Base-by-base conservation (phyloP, 2,113 vertebrate species). In the Argyrosomus japonicus region DNA sequence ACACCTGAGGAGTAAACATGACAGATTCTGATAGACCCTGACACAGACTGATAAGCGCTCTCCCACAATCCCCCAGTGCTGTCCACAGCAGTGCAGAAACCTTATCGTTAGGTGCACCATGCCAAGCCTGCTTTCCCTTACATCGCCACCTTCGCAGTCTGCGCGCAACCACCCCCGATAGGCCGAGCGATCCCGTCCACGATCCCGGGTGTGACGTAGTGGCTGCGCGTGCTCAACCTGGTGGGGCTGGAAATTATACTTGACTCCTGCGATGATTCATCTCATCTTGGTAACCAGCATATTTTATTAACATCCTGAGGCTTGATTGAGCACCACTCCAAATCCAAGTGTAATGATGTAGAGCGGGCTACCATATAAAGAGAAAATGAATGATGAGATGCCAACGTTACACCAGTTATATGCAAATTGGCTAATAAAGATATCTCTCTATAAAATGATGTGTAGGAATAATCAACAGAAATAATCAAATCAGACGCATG, bases 1-100 rank as follows among this genome's bases (percentile, higher is more conserved):
- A 83, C 85, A 91, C 89, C 90, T 91, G 87, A 92, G 89, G 89
- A 93, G 89, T 89, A 89, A 93, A 93, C 89, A 90, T 89, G 89
- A 90, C 88, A 87, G 90, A 88, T 84, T 85, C 89, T 91, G 91
- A 92, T 89, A 89, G 89, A 91, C 90, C 87, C 90, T 92, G 92
- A 94, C 89, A 63, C 61, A 81, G 72, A 76, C 76, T 87, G 89
- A 93, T 91, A 92, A 91, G 87, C 88, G 54, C 77, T 73, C 76
- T 84, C 69, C 82, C 82, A 81, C 81, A 88, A 81, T 88, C 84
- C 81, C 82, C 73, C 58, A 65, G 77, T 75, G 82, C 87, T 80
- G 89, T 88, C 92, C 89, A 90, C 76, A 60, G 80, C 3, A 62
- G 71, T 86, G 85, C 87, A 69, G 82, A 90, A 92, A 87, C 82